Evolutionary conservation across 2,888 invertebrate species (phyloP).

Genomic region (Pheosia tremula): DNA sequence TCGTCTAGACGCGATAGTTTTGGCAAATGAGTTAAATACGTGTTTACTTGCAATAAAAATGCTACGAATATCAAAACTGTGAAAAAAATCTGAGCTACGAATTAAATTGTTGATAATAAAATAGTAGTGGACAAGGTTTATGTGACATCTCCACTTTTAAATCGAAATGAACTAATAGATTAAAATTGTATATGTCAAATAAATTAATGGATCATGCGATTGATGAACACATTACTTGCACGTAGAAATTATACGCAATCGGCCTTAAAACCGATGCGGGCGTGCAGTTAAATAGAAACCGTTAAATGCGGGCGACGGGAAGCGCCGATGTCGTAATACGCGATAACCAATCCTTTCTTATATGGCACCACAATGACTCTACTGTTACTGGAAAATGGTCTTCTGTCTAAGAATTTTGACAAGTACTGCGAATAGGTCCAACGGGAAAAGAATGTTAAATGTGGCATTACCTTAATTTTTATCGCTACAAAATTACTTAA

Average conservation of each 20-base stretch:
- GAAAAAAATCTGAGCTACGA: too few relatives aligned
- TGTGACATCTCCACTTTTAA: too few relatives aligned
- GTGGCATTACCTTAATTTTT: background rate
- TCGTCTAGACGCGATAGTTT: constrained; percentile 16
- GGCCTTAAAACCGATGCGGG: constrained; percentile 41
- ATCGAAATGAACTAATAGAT: too few relatives aligned
- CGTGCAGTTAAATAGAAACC: constrained; percentile 24
- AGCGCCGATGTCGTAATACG: constrained; percentile 24
- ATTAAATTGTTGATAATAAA: too few relatives aligned
- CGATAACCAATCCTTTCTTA: constrained; percentile 35
- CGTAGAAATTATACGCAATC: constrained; percentile 11
- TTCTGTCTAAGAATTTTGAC: constrained; percentile 12
- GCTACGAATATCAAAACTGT: background rate
- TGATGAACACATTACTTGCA: background rate
- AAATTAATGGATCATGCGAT: background rate
- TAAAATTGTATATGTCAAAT: too few relatives aligned
- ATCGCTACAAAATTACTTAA: too few relatives aligned
- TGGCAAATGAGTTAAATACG: constrained; percentile 11
- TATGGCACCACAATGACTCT: constrained; percentile 19
- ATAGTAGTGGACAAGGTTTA: too few relatives aligned
- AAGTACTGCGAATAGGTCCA: background rate
- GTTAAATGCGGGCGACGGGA: constrained; percentile 55
- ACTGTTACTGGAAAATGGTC: constrained; percentile 30
- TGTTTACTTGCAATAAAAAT: constrained; percentile 8
- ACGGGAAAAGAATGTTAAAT: background rate